Evolutionary conservation across 2,888 invertebrate species (phyloP), one percentile per base, ranked within the genome.

Genomic region (Zygogramma bicolorata): DNA sequence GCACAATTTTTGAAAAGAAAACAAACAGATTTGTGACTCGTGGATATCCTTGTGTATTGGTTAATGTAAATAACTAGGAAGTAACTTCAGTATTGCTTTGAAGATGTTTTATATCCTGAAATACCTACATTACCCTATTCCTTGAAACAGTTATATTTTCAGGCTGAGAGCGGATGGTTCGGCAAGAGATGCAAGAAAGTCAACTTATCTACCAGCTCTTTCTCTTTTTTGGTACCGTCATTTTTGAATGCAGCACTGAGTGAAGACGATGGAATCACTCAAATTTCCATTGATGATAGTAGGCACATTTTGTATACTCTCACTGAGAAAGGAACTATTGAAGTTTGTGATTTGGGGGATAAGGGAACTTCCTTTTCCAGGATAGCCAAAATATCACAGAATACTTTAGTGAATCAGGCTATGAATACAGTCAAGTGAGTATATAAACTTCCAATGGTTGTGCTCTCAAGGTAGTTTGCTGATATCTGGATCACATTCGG

Each of bases 171-270:
- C 78, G 95, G 95, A 76, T 98, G 98, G 98, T 97, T 98, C 87
- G 96, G 97, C 20, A 95, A 96, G 86, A 94, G 97, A 78, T 98
- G 97, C 86, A 94, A 95, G 86, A 98, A 97, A 89, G 91, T 97
- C 0, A 98, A 99, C 86, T 96, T 97, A 85, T 97, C 98, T 0
- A 95, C 94, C 71, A 94, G 95, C 77, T 90, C 94, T 4, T 88
- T 98, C 27, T 96, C 97, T 49, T 96, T 94, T 85, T 89, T 98
- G 77, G 92, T 98, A 59, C 97, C 97, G 10, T 94, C 95, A 34
- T 97, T 98, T 86, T 89, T 97, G 8, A 94, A 94, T 87, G 93
- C 95, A 53, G 94, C 92, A n/a, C 90, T 94, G 70, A 91, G 93
- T 85, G 96, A 96, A 85, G 95, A 95, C 82, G 98, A 99, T 88